Percentiles rank a stretch among this genome's conserved stretches.
Conservation (phyloP, 2,797 vertebrate genomes). For the Hoplostethus mediterraneus region DNA sequence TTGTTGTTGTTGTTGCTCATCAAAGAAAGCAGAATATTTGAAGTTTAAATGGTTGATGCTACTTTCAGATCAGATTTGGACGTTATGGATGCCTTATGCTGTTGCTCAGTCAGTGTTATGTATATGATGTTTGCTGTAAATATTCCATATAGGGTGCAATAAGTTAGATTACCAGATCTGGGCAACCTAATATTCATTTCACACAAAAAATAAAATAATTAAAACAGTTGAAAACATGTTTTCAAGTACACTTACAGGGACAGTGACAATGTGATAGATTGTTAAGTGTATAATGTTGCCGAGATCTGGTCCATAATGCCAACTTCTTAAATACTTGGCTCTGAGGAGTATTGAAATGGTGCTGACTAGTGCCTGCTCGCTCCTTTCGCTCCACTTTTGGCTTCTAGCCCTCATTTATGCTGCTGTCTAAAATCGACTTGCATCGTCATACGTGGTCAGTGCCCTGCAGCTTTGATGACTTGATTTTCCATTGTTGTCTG, state of each 20-base stretch:
- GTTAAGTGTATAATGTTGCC: conserved; percentile 34
- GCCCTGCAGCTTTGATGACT: conserved; percentile 5
- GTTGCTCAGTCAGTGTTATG: conserved; percentile 75
- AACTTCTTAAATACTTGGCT: conserved; percentile 54
- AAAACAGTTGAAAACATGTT: conserved; percentile 22
- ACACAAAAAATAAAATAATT: conserved; percentile 9
- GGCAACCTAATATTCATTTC: conserved; percentile 41
- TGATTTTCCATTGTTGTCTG: background rate
- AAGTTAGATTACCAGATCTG: conserved; percentile 48
- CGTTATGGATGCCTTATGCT: conserved; percentile 67
- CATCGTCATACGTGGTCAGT: conserved; percentile 12
- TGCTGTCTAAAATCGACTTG: conserved; percentile 51
- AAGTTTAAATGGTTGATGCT: conserved; percentile 42
- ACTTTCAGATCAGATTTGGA: conserved; percentile 38
- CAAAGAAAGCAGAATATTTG: conserved; percentile 38
- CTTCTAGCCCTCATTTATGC: conserved; percentile 48
- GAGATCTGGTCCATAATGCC: conserved; percentile 62
- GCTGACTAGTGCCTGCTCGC: conserved; percentile 55
- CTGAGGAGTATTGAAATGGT: conserved; percentile 27
- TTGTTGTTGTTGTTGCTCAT: conserved; percentile 1
- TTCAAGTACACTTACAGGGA: conserved; percentile 1
- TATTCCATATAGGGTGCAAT: conserved; percentile 61
- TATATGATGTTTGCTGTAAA: conserved; percentile 66
- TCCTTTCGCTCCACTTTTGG: conserved; percentile 36
- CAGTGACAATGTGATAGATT: background rate